These are phyloP conservation scores for Tyto alba DNA, from an alignment of 2,113 vertebrate species.

Conservation along the genomic window DNA sequence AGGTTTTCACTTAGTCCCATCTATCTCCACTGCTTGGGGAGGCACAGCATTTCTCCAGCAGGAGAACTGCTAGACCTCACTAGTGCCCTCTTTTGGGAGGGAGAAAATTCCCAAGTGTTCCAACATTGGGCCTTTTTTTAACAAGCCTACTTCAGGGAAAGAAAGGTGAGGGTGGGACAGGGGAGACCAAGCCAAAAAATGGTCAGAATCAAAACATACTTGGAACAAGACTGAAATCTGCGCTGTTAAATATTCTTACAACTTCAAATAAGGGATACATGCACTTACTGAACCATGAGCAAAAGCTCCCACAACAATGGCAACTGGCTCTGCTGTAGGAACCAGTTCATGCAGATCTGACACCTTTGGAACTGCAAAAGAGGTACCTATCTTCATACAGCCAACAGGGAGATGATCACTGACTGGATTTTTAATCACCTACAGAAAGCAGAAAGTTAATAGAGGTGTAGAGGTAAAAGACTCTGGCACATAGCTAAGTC, in stretches of 20 bases:
- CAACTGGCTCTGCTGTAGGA: slow-evolving; percentile 79
- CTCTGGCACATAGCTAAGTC: not conserved
- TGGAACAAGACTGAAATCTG: not conserved
- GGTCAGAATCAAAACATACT: not conserved
- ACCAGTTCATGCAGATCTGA: slow-evolving; percentile 77
- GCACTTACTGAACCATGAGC: slow-evolving; percentile 89
- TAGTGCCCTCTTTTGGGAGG: not conserved
- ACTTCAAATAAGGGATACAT: rapidly evolving
- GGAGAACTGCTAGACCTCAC: not conserved
- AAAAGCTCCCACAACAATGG: slow-evolving; percentile 92
- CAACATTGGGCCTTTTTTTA: not conserved
- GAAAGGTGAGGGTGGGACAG: rapidly evolving
- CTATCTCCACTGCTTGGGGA: not conserved
- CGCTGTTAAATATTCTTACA: not conserved
- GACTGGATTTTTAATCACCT: slow-evolving; percentile 95
- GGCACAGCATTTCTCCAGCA: not conserved
- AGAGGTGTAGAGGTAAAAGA: not conserved
- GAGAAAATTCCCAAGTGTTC: not conserved
- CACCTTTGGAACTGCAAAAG: slow-evolving; percentile 77
- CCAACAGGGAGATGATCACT: slow-evolving; percentile 91
- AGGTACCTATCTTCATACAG: slow-evolving; percentile 85
- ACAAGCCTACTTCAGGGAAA: not conserved
- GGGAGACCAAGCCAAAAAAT: not conserved
- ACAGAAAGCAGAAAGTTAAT: not conserved
- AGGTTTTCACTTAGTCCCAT: not conserved